Conservation (phyloP, 2,888 invertebrate species). For the Oxyteleia sp. region DNA sequence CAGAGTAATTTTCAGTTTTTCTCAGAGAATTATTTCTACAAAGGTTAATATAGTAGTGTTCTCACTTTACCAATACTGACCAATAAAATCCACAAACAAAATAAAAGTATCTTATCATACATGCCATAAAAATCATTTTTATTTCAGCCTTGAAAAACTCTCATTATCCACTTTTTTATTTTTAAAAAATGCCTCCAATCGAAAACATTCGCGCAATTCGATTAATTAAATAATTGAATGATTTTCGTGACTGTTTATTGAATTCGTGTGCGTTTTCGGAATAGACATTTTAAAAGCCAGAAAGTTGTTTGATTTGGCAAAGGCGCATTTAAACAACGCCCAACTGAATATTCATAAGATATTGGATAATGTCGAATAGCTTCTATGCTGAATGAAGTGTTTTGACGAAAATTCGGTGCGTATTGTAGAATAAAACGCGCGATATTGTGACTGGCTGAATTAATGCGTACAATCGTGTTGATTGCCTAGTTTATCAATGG, state of each 20-base stretch:
- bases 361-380: conserved; percentile 22
- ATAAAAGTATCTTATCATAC: too few relatives aligned
- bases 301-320: conserved; percentile 40
- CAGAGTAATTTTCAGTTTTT: too few relatives aligned
- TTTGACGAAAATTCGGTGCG: conserved; percentile 39
- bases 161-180: too few relatives aligned
- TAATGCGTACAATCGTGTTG: conserved; percentile 16
- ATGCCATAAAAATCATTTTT: too few relatives aligned
- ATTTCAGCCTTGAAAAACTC: too few relatives aligned
- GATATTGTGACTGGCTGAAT: conserved; percentile 19
- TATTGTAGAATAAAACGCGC: conserved; percentile 27
- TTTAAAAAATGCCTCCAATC: too few relatives aligned
- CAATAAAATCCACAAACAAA: too few relatives aligned
- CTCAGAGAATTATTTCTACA: too few relatives aligned
- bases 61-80: too few relatives aligned
- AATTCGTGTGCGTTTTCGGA: background rate
- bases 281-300: conserved; percentile 13
- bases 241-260: conserved; percentile 1
- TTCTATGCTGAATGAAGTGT: conserved; percentile 58
- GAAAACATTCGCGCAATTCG: too few relatives aligned
- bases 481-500: conserved; percentile 46
- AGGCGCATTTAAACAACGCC: conserved; percentile 23
- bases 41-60: too few relatives aligned
- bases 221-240: conserved; percentile 16
- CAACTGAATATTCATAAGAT: conserved; percentile 55